Evolutionary conservation across 2,888 invertebrate species (phyloP).

Genomic region (Pandemis heparana): DNA sequence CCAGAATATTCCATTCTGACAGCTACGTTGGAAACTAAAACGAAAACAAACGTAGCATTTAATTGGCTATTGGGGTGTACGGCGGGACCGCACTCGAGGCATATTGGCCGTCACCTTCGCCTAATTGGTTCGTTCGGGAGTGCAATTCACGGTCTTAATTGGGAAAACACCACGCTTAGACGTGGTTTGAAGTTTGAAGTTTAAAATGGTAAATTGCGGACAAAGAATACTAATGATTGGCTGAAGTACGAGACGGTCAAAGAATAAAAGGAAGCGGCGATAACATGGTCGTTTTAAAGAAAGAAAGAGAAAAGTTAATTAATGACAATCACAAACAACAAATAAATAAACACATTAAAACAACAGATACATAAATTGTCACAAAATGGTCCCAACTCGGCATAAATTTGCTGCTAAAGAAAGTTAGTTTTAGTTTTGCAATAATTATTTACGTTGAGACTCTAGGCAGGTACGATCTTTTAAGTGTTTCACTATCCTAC

Average conservation of each 20-base stretch:
- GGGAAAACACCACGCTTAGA: conserved; percentile 41
- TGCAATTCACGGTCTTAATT: conserved; percentile 37
- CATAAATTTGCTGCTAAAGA: too few relatives aligned
- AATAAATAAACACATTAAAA: too few relatives aligned
- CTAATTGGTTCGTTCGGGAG: conserved; percentile 67
- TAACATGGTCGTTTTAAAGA: not conserved
- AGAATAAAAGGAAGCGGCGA: not conserved
- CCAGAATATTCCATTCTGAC: conserved; percentile 19
- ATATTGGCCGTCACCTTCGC: conserved; percentile 70
- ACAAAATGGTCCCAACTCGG: too few relatives aligned
- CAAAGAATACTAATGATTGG: conserved; percentile 5
- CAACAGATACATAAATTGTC: too few relatives aligned
- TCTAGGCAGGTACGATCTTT: too few relatives aligned
- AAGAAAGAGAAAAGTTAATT: too few relatives aligned
- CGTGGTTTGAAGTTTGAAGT: conserved; percentile 10
- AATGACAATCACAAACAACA: too few relatives aligned
- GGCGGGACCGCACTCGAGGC: conserved; percentile 46
- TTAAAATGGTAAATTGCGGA: conserved; percentile 3
- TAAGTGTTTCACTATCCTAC: too few relatives aligned
- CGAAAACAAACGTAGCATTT: conserved; percentile 55
- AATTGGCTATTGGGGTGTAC: conserved; percentile 57
- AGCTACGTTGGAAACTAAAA: conserved; percentile 9
- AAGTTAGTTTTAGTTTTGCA: too few relatives aligned
- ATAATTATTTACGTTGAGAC: too few relatives aligned
- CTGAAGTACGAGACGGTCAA: not conserved